Base-by-base conservation (phyloP, 1,140 invertebrate genomes). In the Gryllus bimaculatus region DNA sequence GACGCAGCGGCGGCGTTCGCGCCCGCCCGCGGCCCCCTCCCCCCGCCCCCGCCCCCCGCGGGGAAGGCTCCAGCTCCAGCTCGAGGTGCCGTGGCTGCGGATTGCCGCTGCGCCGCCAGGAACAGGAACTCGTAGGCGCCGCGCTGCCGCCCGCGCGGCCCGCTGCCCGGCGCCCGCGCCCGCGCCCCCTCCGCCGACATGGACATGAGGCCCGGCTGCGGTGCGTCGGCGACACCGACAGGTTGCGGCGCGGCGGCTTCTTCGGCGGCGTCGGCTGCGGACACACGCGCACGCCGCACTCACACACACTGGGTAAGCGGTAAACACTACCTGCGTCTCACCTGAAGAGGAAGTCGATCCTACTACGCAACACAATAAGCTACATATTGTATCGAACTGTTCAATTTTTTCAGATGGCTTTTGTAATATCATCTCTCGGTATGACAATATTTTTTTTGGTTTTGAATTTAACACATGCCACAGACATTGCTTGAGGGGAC, bases 201-300 rank as follows among this genome's bases (percentile, higher is more conserved):
- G 0, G 89, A 90, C 47, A 89, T 83, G 0, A 89, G 89, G 87
- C 89, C 88, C 73, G 88, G 86, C 82, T 89, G 87, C 15, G 81
- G 81, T 91, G 90, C 7, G 93, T 94, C 18, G 95, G 95, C 3
- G 94, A 96, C 39, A 95, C 92, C 26, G 93, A 94, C 20, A 96
- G 87, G 84, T 95, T 95, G 78, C 94, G 88, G 74, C 95, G 88
- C 0, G 95, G 95, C 78, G 95, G 94, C 85, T 96, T 96, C 86
- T 95, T 95, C 7, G 94, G 94, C 48, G 94, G 94, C 49, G 92
- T 94, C 74, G 93, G 91, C 89, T 94, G 88, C n/a, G 86, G 85
- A 66, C 81, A 78, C 15, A 47, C 47, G 20, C n/a, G 20, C 74
- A 20, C 26, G 26, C 26, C 26, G 26, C 26, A 39, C 26, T 39